phyloP scores from a whole-genome alignment of 2,888 invertebrate species.

The Tenthredo distinguenda region DNA sequence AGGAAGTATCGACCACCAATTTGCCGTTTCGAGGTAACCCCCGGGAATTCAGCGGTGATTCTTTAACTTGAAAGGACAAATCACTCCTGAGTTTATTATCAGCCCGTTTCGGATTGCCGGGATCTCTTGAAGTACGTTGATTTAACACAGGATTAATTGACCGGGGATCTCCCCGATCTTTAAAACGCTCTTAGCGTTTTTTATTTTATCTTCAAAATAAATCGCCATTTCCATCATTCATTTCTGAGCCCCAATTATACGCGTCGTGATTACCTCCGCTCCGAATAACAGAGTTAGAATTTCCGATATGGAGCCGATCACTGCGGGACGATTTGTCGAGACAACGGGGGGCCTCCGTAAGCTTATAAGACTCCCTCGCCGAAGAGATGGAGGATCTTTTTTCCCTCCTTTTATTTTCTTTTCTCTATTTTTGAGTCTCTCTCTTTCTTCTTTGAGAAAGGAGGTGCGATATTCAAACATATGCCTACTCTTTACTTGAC shows the following conservation, averaged over 20 bases:
- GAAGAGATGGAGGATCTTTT: constrained; percentile 31
- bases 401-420: constrained; percentile 21
- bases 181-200: not conserved
- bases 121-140: not conserved
- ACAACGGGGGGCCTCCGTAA: constrained; percentile 43
- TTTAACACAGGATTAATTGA: not conserved
- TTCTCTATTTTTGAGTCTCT: constrained; percentile 35
- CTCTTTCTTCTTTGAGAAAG: constrained; percentile 42
- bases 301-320: constrained; percentile 16
- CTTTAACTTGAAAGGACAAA: not conserved
- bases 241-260: constrained; percentile 24
- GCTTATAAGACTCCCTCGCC: constrained; percentile 22
- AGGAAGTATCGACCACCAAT: constrained; percentile 64
- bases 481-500: constrained; percentile 1
- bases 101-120: not conserved
- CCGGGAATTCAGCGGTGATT: constrained; percentile 48
- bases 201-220: not conserved
- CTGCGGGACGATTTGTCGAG: constrained; percentile 40
- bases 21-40: constrained; percentile 63
- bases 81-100: not conserved
- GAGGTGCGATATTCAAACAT: constrained; percentile 39
- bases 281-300: constrained; percentile 24
- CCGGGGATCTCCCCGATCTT: not conserved
- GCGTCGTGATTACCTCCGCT: constrained; percentile 3
- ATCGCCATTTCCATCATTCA: not conserved